A percentile compares a stretch with the other conserved stretches of the same genome.
Conservation (phyloP, 2,113 vertebrate species). For the Pyrgilauda ruficollis region DNA sequence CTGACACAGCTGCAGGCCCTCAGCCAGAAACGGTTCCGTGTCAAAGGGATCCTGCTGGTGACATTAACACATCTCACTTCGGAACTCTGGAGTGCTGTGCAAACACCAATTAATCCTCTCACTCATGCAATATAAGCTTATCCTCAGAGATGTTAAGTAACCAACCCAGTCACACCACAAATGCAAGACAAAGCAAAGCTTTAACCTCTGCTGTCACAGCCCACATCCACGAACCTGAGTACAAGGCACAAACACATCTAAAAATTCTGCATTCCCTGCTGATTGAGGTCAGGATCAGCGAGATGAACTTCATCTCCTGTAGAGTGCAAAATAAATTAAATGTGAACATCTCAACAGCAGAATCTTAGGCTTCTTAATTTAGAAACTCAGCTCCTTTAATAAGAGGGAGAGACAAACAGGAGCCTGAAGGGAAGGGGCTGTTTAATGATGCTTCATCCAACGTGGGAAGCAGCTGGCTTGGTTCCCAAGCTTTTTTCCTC, state of each 20-base stretch:
- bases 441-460: background rate
- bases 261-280: background rate
- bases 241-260: background rate
- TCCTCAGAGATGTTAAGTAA: background rate
- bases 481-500: background rate
- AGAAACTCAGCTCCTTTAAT: background rate
- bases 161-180: background rate
- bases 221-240: background rate
- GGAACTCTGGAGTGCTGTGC: background rate
- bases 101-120: slow-evolving; percentile 6
- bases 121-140: background rate
- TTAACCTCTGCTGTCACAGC: background rate
- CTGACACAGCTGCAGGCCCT: background rate
- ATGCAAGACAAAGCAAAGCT: background rate
- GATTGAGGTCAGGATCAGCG: background rate
- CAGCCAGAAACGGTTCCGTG: background rate
- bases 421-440: background rate
- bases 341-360: background rate
- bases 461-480: background rate
- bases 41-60: background rate
- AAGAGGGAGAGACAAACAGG: background rate
- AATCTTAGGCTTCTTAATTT: background rate
- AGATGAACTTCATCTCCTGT: background rate
- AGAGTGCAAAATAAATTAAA: background rate
- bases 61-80: background rate